Evolutionary conservation across 2,888 invertebrate genomes (phyloP).

Genomic region (Drosophila recens): DNA sequence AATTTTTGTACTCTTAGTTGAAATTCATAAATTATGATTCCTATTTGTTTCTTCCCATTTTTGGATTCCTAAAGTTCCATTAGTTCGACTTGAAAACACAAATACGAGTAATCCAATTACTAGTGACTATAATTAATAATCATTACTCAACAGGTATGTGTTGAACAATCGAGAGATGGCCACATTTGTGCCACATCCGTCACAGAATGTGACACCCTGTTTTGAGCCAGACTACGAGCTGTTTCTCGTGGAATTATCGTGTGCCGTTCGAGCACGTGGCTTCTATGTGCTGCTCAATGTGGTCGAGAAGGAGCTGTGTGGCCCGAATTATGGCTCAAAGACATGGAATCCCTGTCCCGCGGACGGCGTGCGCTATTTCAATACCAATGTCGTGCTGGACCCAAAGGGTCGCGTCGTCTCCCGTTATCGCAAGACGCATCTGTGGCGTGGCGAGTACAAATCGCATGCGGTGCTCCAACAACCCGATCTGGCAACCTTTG

Average conservation of each 20-base stretch:
- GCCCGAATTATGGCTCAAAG: slow-evolving; percentile 35
- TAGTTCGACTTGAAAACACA: no score
- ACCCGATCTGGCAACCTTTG: slow-evolving; percentile 88
- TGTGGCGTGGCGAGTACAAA: slow-evolving; percentile 86
- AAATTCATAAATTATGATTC: no score
- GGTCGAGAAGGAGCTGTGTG: slow-evolving; percentile 88
- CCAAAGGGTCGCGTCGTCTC: slow-evolving; percentile 90
- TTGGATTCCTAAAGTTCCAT: no score
- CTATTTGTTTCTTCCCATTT: no score
- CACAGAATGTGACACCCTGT: slow-evolving; percentile 81
- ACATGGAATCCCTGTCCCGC: slow-evolving; percentile 59
- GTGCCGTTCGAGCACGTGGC: slow-evolving; percentile 86
- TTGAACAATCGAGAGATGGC: slow-evolving; percentile 71
- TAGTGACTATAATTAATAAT: no score
- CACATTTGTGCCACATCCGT: slow-evolving; percentile 83
- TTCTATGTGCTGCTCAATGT: slow-evolving; percentile 87
- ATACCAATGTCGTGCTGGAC: slow-evolving; percentile 92
- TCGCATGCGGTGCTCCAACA: slow-evolving; percentile 83
- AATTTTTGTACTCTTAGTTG: no score
- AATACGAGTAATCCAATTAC: no score
- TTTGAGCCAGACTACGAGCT: slow-evolving; percentile 59
- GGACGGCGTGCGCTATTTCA: slow-evolving; percentile 86
- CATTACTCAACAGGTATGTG: slow-evolving; percentile 77
- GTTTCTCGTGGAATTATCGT: slow-evolving; percentile 86
- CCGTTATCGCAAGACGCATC: slow-evolving; percentile 82